Evolutionary conservation across 2,113 vertebrate species (phyloP), one percentile per base, ranked within the genome.

Genomic region (Corythoichthys intestinalis): DNA sequence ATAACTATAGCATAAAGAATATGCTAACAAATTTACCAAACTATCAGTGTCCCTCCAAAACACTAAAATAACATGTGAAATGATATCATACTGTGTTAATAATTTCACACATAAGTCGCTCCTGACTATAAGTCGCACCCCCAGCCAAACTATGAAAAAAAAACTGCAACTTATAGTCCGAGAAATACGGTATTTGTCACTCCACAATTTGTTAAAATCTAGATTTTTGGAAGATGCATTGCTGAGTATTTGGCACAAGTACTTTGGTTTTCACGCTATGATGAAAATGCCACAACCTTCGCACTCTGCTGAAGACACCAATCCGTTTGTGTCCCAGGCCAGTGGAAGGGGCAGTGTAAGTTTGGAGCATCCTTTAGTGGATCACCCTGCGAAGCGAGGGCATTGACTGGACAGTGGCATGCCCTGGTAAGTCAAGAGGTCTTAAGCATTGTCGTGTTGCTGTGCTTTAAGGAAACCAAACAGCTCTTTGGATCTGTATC

Each of bases 401-500:
- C 81, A 83, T 77, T 91, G 81, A 85, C 52, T 77, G 84, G 87
- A 88, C 79, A 78, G 68, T 88, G 81, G 75, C 83, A 74, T 88
- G 84, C 84, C 86, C 90, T 90, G 85, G 87, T 92, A 90, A 91
- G 86, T 89, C 75, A 72, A 77, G 76, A 83, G 81, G 87, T 79
- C 84, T 89, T 87, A 57, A 77, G 77, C 84, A 70, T 80, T 84
- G 79, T 90, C 71, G 75, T 87, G 70, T 87, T 82, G 77, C 75
- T 86, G 82, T 83, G 47, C 82, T 72, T 63, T 58, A 73, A 74
- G 57, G 74, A 53, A 72, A 78, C 15, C 7, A 37, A 77, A 62
- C 70, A 63, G 54, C 63, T 82, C 38, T 79, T 39, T 82, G 69
- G 73, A 38, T 52, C 62, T 47, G 5, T 63, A 34, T 47, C 11